Evolutionary conservation across 2,113 vertebrate genomes (phyloP).

Genomic region (Neolamprologus brichardi): DNA sequence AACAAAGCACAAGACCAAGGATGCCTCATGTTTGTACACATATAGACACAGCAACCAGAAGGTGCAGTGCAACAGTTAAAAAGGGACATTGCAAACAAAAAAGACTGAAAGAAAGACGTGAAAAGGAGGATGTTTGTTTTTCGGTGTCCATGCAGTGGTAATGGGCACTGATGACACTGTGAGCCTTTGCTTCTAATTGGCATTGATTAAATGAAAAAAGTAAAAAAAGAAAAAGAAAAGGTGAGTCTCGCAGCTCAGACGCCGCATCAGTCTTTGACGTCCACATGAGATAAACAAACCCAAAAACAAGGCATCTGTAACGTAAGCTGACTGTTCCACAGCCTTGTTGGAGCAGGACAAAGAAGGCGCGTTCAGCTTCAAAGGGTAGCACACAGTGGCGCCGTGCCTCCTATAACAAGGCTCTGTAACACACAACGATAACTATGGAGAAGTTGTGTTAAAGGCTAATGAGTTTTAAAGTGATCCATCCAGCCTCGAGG

Average conservation of each 20-base stretch:
- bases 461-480: neutral
- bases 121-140: neutral
- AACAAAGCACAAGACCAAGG: slow-evolving; percentile 14
- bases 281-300: neutral
- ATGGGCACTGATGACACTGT: neutral
- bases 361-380: neutral
- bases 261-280: neutral
- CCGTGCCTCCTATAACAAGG: slow-evolving; percentile 12
- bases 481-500: slow-evolving; percentile 24
- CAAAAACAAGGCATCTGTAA: neutral
- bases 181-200: neutral
- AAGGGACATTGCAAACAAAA: neutral
- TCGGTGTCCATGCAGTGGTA: slow-evolving; percentile 50
- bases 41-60: neutral
- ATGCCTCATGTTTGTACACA: neutral
- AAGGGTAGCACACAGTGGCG: neutral
- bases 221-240: neutral
- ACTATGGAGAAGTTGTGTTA: neutral
- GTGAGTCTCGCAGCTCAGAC: neutral
- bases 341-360: slow-evolving; percentile 25
- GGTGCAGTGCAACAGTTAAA: slow-evolving; percentile 10
- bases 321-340: neutral
- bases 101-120: neutral
- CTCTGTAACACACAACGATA: neutral
- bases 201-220: neutral